Conservation (phyloP, 2,888 invertebrate species). For the Dioctria linearis region DNA sequence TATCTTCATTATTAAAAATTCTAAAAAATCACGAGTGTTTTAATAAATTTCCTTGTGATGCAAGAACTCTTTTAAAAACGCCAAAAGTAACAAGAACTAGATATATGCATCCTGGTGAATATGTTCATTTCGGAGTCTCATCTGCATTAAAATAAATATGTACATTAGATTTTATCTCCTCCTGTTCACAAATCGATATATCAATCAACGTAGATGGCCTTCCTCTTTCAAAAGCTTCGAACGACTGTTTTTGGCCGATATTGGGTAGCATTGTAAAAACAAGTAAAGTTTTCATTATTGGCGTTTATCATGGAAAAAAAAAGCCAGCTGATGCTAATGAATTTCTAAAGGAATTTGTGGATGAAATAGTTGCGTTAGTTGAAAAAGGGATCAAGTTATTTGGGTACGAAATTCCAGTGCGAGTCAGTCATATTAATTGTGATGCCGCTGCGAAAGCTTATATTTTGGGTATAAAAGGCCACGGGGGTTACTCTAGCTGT, state of each 20-base stretch:
- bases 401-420: neutral
- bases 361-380: neutral
- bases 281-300: neutral
- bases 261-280: constrained; percentile 1
- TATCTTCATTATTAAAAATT: too few relatives aligned
- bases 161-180: too few relatives aligned
- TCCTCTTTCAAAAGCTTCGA: too few relatives aligned
- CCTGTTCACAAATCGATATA: too few relatives aligned
- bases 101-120: too few relatives aligned
- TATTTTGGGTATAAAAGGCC: neutral
- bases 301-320: neutral
- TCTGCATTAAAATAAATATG: too few relatives aligned
- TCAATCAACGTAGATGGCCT: too few relatives aligned
- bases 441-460: neutral
- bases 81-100: too few relatives aligned
- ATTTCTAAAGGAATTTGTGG: neutral
- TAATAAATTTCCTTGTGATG: too few relatives aligned
- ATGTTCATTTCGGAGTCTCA: too few relatives aligned
- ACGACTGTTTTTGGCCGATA: neutral
- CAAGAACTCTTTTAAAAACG: too few relatives aligned
- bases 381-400: neutral
- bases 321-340: neutral
- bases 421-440: neutral
- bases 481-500: neutral
- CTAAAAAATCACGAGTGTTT: too few relatives aligned